Percentiles rank a stretch among this genome's conserved stretches.
These are phyloP conservation scores for Emydoidea blandingii DNA, from an alignment of 2,797 vertebrate species.

Conservation along the genomic window DNA sequence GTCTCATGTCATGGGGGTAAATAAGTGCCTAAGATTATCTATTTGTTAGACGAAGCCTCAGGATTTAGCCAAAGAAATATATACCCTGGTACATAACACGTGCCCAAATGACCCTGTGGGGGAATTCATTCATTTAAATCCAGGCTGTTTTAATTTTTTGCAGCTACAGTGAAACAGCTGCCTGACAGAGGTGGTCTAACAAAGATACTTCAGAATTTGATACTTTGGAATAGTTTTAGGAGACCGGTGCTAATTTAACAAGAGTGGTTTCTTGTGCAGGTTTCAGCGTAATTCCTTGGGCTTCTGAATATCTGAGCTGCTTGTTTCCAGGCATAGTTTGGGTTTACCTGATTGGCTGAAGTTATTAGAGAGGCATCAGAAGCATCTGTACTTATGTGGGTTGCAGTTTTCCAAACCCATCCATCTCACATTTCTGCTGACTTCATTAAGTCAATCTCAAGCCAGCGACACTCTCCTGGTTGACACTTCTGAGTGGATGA, in stretches of 20 bases:
- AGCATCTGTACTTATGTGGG: not conserved
- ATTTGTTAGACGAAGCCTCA: constrained; percentile 8
- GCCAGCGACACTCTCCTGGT: not conserved
- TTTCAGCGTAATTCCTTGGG: rapidly evolving
- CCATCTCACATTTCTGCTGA: not conserved
- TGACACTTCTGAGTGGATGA: not conserved
- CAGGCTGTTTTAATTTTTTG: not conserved
- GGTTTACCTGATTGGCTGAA: not conserved
- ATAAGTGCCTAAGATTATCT: constrained; percentile 14
- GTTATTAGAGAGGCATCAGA: not conserved
- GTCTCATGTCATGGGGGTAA: not conserved
- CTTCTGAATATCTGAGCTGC: not conserved
- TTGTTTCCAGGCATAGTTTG: no score
- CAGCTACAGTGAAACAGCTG: constrained; percentile 1
- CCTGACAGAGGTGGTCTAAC: not conserved
- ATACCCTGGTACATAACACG: not conserved
- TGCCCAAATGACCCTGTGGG: constrained; percentile 31
- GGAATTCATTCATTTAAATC: constrained; percentile 33
- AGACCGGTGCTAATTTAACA: rapidly evolving
- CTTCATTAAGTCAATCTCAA: not conserved
- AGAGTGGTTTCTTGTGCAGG: rapidly evolving
- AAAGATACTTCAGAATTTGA: rapidly evolving
- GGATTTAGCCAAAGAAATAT: constrained; percentile 39
- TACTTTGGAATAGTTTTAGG: not conserved
- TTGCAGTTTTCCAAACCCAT: not conserved